Percentiles rank a stretch among this genome's conserved stretches.
phyloP scores from a whole-genome alignment of 1,140 invertebrate genomes.

The Diuraphis noxia region DNA sequence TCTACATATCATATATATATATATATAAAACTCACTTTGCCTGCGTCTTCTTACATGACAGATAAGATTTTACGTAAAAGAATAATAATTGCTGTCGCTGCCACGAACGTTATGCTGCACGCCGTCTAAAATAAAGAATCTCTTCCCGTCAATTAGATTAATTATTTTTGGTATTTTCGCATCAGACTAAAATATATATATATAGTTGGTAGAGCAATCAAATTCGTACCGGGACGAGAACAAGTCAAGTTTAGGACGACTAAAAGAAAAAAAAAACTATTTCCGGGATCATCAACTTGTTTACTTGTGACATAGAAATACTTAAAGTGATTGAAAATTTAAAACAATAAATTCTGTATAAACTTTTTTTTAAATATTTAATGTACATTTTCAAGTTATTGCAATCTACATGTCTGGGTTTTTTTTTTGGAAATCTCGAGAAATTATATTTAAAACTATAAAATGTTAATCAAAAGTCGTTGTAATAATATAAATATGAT shows the following conservation, averaged over 20 bases:
- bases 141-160: conserved; percentile 36
- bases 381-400: not conserved
- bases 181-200: not conserved
- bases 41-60: not conserved
- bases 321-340: not conserved
- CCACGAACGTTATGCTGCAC: not conserved
- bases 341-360: not conserved
- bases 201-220: not conserved
- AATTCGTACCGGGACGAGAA: not conserved
- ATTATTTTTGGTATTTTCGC: conserved; percentile 6
- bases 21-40: not conserved
- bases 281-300: not conserved
- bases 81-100: conserved; percentile 45
- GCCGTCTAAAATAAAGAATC: not conserved
- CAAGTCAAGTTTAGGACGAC: not conserved
- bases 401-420: not conserved
- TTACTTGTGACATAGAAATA: not conserved
- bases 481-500: not conserved
- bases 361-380: not conserved
- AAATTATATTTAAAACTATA: not conserved
- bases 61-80: conserved; percentile 34
- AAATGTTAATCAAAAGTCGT: not conserved
- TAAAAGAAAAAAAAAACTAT: not conserved
- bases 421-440: not conserved
- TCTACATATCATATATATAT: not conserved